phyloP scores from a whole-genome alignment of 2,797 vertebrate genomes.

The Mus spretus region DNA sequence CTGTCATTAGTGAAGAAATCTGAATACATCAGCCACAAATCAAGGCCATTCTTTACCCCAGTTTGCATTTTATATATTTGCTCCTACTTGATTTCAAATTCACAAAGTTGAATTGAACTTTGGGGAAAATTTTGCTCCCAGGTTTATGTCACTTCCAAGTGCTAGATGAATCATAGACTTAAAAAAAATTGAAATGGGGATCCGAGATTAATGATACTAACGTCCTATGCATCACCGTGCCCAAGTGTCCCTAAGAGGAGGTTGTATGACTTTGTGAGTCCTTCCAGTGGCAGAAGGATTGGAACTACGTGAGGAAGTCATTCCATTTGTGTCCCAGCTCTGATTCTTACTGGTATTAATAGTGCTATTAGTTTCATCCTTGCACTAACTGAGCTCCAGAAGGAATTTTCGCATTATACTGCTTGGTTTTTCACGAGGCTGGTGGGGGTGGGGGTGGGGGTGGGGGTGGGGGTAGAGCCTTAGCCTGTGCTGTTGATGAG shows the following conservation, averaged over 20 bases:
- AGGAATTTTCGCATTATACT: not conserved
- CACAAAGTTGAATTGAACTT: slow-evolving; percentile 67
- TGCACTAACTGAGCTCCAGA: not conserved
- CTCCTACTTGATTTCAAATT: slow-evolving; percentile 68
- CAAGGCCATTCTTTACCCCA: not conserved
- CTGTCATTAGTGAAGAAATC: slow-evolving; percentile 64
- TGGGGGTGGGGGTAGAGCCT: not conserved
- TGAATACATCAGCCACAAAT: slow-evolving; percentile 9
- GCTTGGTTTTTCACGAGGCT: slow-evolving; percentile 3
- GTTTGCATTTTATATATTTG: slow-evolving; percentile 59
- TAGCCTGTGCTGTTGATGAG: not conserved
- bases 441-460: not conserved
- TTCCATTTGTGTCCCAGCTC: not conserved
- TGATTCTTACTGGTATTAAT: slow-evolving; percentile 49
- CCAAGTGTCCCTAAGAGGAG: not conserved
- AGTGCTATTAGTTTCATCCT: not conserved
- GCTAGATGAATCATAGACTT: slow-evolving; percentile 57
- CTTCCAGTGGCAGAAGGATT: not conserved
- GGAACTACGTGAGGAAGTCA: not conserved
- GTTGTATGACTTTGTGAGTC: not conserved
- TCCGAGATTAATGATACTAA: slow-evolving; percentile 44
- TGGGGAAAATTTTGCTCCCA: slow-evolving; percentile 66
- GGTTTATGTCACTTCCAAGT: slow-evolving; percentile 23
- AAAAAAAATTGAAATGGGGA: slow-evolving; percentile 72
- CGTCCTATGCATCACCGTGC: slow-evolving; percentile 49